phyloP scores from a whole-genome alignment of 2,888 invertebrate genomes.

The Gasteruption jaculator region DNA sequence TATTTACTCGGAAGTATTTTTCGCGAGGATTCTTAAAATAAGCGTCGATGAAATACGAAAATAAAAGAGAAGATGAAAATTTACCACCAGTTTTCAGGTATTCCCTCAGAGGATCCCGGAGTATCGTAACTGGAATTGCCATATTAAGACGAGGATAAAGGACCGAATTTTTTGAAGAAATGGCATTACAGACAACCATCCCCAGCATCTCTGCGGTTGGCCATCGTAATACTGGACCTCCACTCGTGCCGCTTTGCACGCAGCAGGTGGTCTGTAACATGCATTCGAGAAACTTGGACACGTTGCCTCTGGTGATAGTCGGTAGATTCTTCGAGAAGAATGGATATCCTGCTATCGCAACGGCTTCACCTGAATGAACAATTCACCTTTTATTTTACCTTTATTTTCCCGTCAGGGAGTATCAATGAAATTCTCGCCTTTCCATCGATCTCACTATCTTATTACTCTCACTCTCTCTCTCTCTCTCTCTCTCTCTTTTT shows the following conservation, averaged over 20 bases:
- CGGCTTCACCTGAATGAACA: constrained; percentile 58
- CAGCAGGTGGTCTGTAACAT: constrained; percentile 64
- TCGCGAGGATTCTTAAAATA: too few relatives aligned
- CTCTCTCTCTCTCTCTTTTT: too few relatives aligned
- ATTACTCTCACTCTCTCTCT: too few relatives aligned
- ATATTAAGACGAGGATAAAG: constrained; percentile 61
- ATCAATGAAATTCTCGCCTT: too few relatives aligned
- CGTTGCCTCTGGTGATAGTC: constrained; percentile 57
- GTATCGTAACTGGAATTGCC: constrained; percentile 57
- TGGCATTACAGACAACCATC: constrained; percentile 60
- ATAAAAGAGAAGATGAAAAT: too few relatives aligned
- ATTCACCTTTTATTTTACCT: too few relatives aligned
- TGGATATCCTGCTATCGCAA: constrained; percentile 60
- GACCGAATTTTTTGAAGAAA: constrained; percentile 51
- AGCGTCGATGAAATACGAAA: too few relatives aligned
- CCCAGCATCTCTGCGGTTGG: constrained; percentile 54
- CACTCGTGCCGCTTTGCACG: constrained; percentile 62
- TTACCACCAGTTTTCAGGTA: constrained; percentile 55
- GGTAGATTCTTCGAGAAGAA: constrained; percentile 56
- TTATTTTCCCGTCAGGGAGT: too few relatives aligned
- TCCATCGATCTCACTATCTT: too few relatives aligned
- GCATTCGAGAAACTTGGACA: constrained; percentile 55
- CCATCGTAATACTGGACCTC: constrained; percentile 59
- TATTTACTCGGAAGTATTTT: too few relatives aligned
- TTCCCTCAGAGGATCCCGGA: constrained; percentile 48